phyloP scores from a whole-genome alignment of 2,113 vertebrate species.

The Tretioscincus oriximinensis region DNA sequence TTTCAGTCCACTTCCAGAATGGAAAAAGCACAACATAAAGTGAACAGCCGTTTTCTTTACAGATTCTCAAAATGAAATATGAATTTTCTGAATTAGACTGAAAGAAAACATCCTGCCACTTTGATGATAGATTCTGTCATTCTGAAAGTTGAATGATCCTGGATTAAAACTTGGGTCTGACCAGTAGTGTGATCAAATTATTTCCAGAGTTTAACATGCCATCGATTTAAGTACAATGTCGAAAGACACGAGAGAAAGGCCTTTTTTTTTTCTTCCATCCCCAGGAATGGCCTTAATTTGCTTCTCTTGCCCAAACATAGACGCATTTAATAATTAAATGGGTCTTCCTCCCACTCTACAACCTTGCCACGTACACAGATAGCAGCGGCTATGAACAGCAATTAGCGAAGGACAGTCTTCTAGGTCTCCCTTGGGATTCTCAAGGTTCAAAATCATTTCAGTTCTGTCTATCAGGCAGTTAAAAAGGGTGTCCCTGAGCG shows the following conservation, averaged over 20 bases:
- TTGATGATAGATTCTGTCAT: too few species aligned
- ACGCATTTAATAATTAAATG: slow-evolving; percentile 30
- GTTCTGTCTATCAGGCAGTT: neutral
- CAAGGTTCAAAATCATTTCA: slow-evolving; percentile 13
- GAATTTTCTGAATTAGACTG: too few species aligned
- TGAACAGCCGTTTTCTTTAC: too few species aligned
- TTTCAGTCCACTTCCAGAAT: too few species aligned
- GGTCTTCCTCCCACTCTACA: neutral
- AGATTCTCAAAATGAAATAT: too few species aligned
- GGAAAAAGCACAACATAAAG: too few species aligned
- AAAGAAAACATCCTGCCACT: too few species aligned
- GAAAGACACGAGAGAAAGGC: neutral
- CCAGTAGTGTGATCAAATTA: neutral
- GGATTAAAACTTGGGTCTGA: too few species aligned
- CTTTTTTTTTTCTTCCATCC: neutral
- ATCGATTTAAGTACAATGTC: neutral
- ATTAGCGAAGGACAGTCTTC: neutral
- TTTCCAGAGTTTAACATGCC: neutral
- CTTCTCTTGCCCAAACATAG: neutral
- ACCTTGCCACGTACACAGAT: neutral
- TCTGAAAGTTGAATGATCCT: too few species aligned
- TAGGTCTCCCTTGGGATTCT: neutral
- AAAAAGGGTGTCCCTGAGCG: neutral
- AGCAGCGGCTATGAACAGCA: slow-evolving; percentile 1
- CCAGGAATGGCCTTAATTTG: too few species aligned